Conservation (phyloP, 2,888 invertebrate genomes). For the Agrochola macilenta region DNA sequence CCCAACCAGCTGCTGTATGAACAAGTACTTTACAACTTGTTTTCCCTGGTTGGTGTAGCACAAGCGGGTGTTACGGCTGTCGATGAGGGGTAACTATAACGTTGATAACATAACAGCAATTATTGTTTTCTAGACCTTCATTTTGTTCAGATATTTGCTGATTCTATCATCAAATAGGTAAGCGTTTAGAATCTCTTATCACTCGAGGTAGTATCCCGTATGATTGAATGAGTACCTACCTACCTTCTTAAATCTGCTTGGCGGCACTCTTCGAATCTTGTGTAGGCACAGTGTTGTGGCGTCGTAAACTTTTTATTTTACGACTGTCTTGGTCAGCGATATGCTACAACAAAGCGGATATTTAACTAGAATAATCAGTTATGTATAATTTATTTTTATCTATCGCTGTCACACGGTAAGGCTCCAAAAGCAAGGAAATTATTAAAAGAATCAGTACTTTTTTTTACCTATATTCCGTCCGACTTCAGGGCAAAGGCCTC, state of each 20-base stretch:
- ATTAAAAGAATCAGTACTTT: neutral
- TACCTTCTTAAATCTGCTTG: neutral
- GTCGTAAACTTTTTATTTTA: constrained; percentile 57
- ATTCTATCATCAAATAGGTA: no score
- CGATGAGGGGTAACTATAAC: constrained; percentile 59
- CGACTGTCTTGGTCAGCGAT: constrained; percentile 52
- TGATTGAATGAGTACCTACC: no score
- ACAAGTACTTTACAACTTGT: constrained; percentile 96
- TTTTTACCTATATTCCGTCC: no score
- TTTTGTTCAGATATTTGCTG: no score
- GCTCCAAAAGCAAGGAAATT: neutral
- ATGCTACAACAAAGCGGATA: neutral
- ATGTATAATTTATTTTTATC: constrained; percentile 5
- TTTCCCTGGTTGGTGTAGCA: constrained; percentile 94
- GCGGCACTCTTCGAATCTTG: neutral
- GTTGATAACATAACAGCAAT: no score
- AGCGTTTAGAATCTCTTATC: no score
- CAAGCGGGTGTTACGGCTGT: constrained; percentile 73
- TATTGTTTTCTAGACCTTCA: no score
- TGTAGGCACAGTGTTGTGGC: constrained; percentile 37
- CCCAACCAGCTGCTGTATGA: constrained; percentile 97
- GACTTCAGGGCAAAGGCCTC: no score
- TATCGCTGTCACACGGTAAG: neutral
- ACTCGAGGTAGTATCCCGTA: no score
- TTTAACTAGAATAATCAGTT: neutral